phyloP scores from a whole-genome alignment of 2,797 vertebrate genomes.

The Nyctalus aviator region DNA sequence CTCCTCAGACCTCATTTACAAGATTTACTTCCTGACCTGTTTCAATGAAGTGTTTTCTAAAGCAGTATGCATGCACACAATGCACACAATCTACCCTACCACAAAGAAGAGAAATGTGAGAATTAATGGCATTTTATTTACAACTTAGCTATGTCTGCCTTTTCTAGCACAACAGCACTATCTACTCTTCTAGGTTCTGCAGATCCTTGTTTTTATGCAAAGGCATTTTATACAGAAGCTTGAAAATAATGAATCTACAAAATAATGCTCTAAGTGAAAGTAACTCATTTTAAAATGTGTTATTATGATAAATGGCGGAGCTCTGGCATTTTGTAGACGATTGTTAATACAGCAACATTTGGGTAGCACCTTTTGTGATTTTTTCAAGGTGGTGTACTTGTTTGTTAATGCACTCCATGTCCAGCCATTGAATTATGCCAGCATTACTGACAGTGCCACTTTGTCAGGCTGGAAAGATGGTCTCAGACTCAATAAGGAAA shows the following conservation, averaged over 20 bases:
- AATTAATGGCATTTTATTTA: conserved; percentile 1
- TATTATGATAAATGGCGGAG: conserved; percentile 23
- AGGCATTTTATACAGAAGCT: conserved; percentile 27
- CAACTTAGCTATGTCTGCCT: not conserved
- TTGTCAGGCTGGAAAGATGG: conserved; percentile 40
- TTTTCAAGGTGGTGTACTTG: conserved; percentile 9
- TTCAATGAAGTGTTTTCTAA: conserved; percentile 23
- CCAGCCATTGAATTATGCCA: not conserved
- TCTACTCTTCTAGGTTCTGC: not conserved
- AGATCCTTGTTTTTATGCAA: not conserved
- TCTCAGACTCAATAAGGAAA: conserved; percentile 62
- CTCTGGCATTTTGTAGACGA: conserved; percentile 46
- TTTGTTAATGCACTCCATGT: not conserved
- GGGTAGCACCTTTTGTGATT: conserved; percentile 9
- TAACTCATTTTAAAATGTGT: conserved; percentile 5
- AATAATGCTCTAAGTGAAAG: not conserved
- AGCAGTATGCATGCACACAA: not conserved
- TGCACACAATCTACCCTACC: not conserved
- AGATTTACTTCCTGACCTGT: not conserved
- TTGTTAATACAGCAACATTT: conserved; percentile 6
- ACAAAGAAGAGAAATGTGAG: not conserved
- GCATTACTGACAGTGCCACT: not conserved
- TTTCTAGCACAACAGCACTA: not conserved
- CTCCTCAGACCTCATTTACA: not conserved
- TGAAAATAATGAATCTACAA: conserved; percentile 62